Percentiles rank a stretch among this genome's conserved stretches.
These are phyloP conservation scores for Bombus picipes DNA, from an alignment of 1,140 invertebrate genomes.

Conservation along the genomic window DNA sequence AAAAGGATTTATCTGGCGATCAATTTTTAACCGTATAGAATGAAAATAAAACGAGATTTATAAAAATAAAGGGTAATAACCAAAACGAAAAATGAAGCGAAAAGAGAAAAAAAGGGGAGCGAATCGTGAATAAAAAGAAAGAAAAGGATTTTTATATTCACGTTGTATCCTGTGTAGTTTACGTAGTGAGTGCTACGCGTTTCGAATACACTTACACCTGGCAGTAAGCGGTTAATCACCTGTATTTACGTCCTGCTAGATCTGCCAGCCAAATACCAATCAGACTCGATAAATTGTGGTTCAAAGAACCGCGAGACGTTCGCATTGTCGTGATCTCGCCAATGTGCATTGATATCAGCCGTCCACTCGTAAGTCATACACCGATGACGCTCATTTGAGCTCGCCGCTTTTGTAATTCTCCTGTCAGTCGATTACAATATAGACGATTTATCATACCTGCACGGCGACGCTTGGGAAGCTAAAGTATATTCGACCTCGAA, in stretches of 20 bases:
- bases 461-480: constrained; percentile 41
- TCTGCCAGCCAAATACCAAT: constrained; percentile 48
- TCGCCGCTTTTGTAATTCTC: constrained; percentile 51
- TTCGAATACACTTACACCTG: constrained; percentile 27
- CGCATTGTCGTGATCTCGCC: constrained; percentile 62
- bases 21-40: background rate
- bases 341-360: constrained; percentile 71
- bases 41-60: background rate
- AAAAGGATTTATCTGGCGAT: constrained; percentile 14
- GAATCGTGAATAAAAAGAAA: background rate
- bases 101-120: background rate
- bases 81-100: background rate
- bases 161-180: background rate
- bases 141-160: constrained; percentile 2
- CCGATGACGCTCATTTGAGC: constrained; percentile 62
- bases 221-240: constrained; percentile 37
- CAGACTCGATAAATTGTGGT: constrained; percentile 64
- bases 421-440: constrained; percentile 60
- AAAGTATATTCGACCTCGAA: constrained; percentile 17
- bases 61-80: background rate
- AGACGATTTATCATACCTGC: constrained; percentile 63
- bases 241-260: constrained; percentile 44
- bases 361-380: constrained; percentile 65
- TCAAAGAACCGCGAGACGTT: constrained; percentile 69
- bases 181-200: background rate